Evolutionary conservation across 2,888 invertebrate genomes (phyloP).

Genomic region (Lysandra bellargus): DNA sequence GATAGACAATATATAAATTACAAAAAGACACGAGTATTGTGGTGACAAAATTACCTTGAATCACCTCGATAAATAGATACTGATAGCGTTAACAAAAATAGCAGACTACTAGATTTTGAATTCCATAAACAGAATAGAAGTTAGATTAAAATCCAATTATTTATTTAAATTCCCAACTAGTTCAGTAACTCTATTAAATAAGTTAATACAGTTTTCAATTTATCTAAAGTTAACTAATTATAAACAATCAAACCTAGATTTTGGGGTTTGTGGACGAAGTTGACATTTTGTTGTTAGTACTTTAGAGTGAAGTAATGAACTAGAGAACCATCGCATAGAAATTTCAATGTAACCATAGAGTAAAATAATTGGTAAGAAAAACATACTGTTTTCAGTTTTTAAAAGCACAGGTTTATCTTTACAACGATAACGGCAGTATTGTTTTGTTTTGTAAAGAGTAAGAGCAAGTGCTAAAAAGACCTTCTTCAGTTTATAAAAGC

Average conservation of each 20-base stretch:
- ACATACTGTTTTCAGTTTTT: neutral
- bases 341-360: conserved; percentile 40
- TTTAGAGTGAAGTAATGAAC: conserved; percentile 44
- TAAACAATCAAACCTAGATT: conserved; percentile 25
- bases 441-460: no score
- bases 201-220: conserved; percentile 35
- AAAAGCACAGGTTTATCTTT: no score
- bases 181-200: neutral
- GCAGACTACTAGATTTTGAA: no score
- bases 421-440: no score
- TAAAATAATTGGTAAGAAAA: conserved; percentile 30
- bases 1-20: no score
- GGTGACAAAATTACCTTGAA: no score
- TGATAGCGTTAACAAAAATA: no score
- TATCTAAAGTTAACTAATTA: conserved; percentile 31
- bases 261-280: conserved; percentile 27
- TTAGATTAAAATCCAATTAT: conserved; percentile 15
- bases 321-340: conserved; percentile 43
- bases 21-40: no score
- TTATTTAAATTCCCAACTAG: neutral
- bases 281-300: conserved; percentile 44
- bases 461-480: no score
- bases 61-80: no score
- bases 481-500: no score
- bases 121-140: neutral